Evolutionary conservation across 2,797 vertebrate species (phyloP).

Genomic region (Fratercula arctica): DNA sequence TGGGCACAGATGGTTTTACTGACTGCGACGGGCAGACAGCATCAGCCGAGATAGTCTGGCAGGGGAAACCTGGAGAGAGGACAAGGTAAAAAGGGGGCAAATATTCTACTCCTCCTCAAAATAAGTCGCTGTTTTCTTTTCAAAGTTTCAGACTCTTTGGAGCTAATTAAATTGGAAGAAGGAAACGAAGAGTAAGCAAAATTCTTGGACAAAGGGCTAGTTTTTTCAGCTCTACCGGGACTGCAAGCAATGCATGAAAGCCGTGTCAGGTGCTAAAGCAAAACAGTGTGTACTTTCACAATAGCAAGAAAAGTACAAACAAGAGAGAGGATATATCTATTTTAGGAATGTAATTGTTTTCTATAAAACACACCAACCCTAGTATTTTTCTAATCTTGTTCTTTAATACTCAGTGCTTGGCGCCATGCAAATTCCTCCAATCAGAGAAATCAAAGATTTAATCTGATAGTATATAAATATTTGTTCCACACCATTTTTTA

Average conservation of each 20-base stretch:
- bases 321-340: background rate
- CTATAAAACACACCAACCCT: background rate
- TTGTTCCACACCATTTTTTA: background rate
- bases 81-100: background rate
- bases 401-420: background rate
- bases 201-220: background rate
- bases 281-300: background rate
- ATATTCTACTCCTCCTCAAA: background rate
- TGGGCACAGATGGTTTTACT: background rate
- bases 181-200: conserved; percentile 22
- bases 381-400: background rate
- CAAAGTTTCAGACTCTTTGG: background rate
- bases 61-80: background rate
- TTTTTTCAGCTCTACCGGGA: background rate
- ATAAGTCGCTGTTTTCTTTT: background rate
- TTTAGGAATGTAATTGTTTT: background rate
- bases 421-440: background rate
- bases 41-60: background rate
- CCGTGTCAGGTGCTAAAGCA: conserved; percentile 34
- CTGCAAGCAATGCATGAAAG: background rate
- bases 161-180: conserved; percentile 29
- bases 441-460: background rate
- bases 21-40: background rate
- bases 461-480: background rate
- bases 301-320: background rate